Base-by-base conservation (phyloP, 2,797 vertebrate species). In the Xenops minutus region DNA sequence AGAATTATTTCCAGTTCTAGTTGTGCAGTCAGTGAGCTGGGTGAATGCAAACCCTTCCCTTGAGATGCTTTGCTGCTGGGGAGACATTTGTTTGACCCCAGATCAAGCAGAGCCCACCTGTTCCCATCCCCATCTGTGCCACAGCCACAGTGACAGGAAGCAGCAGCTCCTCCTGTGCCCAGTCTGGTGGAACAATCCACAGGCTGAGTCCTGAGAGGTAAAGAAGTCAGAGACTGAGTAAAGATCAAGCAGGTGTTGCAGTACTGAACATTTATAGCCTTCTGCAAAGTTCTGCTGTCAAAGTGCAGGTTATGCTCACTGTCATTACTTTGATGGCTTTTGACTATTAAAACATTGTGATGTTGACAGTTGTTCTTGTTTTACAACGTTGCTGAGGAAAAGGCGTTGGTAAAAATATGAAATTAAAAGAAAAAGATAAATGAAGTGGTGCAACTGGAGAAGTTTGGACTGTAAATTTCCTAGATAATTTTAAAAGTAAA, bases 1-100 rank as follows among this genome's bases (percentile, higher is more conserved):
- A 98, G 97, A 98, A 98, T 98, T 98, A 96, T 98, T 98, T 98
- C 96, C 97, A 96, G 85, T 96, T 98, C 22, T 95, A 97, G 97
- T 98, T 96, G 97, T 92, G 96, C 96, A 97, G 97, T 98, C 97
- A 94, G 94, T 92, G 96, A 95, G 91, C 84, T 89, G 46, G 54
- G 68, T 89, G 92, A 92, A 91, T 61, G 54, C 66, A 77, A 97
- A 87, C 61, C 1, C 55, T 88, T 96, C 90, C 93, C 68, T 93
- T 97, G 69, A 49, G 87, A 85, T 96, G 92, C 67, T 94, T 95
- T 95, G 91, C 77, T 88, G 82, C 92, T 96, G 52, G 30, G 49
- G 89, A 96, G 94, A 72, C 74, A 89, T 74, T 87, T 84, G 91
- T 89, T 76, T 94, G 84, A 94, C 73, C 54, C 94, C 73, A 66